These are phyloP conservation scores for Noctilio leporinus DNA, from an alignment of 2,113 vertebrate genomes.

Conservation along the genomic window DNA sequence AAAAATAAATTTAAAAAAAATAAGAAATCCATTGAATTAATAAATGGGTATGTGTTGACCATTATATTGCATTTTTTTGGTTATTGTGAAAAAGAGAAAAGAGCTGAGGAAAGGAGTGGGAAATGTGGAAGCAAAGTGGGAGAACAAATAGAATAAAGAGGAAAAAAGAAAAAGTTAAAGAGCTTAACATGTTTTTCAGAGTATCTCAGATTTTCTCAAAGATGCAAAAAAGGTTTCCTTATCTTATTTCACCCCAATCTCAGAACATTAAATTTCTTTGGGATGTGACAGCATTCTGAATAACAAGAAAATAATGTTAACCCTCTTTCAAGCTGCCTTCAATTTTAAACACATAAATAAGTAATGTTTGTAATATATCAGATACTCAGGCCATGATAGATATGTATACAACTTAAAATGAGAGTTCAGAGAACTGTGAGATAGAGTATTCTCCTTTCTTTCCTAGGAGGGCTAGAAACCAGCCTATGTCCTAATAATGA, in stretches of 20 bases:
- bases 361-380: background rate
- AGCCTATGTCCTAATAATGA: background rate
- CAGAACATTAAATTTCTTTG: background rate
- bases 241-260: background rate
- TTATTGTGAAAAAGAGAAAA: background rate
- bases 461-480: background rate
- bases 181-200: background rate
- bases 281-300: background rate
- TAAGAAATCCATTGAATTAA: background rate
- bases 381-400: background rate
- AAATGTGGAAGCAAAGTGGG: background rate
- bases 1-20: background rate
- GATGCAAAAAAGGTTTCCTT: background rate
- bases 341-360: background rate
- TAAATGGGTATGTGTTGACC: background rate
- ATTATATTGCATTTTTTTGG: background rate
- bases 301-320: background rate
- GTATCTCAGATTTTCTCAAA: conserved; percentile 1
- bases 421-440: background rate
- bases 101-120: background rate
- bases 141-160: background rate
- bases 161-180: background rate
- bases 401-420: background rate
- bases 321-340: background rate
- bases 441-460: background rate